Evolutionary conservation across 2,113 vertebrate species (phyloP).

Genomic region (Prionailurus bengalensis): DNA sequence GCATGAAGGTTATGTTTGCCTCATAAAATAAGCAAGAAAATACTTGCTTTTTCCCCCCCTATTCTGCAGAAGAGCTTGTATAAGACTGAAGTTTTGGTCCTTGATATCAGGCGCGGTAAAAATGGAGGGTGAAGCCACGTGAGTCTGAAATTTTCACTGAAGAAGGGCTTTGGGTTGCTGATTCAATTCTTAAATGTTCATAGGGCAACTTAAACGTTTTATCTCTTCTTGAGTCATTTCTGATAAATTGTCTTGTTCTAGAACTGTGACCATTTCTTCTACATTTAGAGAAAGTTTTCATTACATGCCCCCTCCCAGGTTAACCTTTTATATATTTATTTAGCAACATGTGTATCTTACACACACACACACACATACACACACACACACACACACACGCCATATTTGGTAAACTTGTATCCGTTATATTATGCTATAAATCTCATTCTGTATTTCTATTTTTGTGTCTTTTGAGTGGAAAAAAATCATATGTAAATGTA

Average conservation of each 20-base stretch:
- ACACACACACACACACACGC: neutral
- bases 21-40: neutral
- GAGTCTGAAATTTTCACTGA: neutral
- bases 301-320: neutral
- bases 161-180: neutral
- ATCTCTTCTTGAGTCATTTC: neutral
- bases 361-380: no score
- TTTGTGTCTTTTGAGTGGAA: neutral
- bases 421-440: neutral
- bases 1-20: neutral
- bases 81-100: neutral
- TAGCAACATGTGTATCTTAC: neutral
- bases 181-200: neutral
- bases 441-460: neutral
- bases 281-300: neutral
- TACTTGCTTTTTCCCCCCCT: neutral
- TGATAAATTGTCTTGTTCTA: neutral
- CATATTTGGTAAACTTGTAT: neutral
- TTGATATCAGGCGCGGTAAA: neutral
- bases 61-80: neutral
- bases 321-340: neutral
- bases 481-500: neutral
- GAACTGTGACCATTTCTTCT: neutral
- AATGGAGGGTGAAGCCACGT: neutral
- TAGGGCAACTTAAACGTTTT: neutral